Evolutionary conservation across 30 jellyfish, hydroid and myxozoan species (phyloP), one percentile per base, ranked within the genome.

Genomic region (Chrysaora quinquecirrha): DNA sequence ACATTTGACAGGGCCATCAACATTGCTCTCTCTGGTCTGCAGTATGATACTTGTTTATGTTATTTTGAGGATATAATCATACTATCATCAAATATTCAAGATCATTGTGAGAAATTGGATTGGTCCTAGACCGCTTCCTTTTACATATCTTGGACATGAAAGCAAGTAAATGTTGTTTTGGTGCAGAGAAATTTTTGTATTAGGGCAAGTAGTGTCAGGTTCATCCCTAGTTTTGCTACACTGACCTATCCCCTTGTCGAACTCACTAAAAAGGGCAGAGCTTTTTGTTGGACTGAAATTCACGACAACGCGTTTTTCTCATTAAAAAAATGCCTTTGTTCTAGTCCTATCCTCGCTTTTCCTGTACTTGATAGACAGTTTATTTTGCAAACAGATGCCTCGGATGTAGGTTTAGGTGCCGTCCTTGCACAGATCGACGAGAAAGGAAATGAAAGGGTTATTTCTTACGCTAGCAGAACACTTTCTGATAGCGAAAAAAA

Each of bases 341-440:
- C 87, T 35, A 83, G 85, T 11, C 93, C 87, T 28, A 58, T 82
- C 48, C 56, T 82, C 20, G 62, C 78, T 12, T 70, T 31, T 75
- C 93, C 80, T 20, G 71, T 27, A 23, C 61, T 82, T n/a, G 79
- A 60, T 33, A 61, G 34, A 48, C 86, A 83, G 18, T 81, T 82
- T 29, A 54, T 34, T 12, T 71, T 82, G 79, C 75, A 70, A 22
- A 69, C 82, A 18, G 80, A 82, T 43, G 93, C 87, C 20, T 62
- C 84, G 2, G 64, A 75, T 73, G 85, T 49, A 14, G 85, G 85
- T 31, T 29, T 73, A 10, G 85, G 85, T 23, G 85, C 71, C 22
- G 85, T 81, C 25, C 66, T 81, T 20, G 69, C 65, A 21, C 86
- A 81, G 67, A 10, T 30, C 12, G 80, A 68, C 66, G 46, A n/a